A percentile compares a stretch with the other conserved stretches of the same genome.
phyloP scores from a whole-genome alignment of 2,797 vertebrate species.

The Alexandromys oeconomus region DNA sequence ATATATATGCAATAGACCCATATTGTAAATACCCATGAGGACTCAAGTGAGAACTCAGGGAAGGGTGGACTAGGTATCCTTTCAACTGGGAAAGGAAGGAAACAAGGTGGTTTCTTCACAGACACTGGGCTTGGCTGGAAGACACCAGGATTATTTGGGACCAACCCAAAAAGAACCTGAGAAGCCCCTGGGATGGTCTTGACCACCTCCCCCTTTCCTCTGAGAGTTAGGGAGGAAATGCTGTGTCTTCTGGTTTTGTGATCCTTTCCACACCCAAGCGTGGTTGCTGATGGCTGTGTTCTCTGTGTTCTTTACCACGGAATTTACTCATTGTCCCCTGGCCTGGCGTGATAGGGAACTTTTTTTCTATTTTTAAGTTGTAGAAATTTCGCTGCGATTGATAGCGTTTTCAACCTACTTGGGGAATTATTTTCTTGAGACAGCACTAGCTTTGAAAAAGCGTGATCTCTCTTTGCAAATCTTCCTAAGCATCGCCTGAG shows the following conservation, averaged over 20 bases:
- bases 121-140: conserved; percentile 57
- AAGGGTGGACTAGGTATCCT: conserved; percentile 47
- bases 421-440: conserved; percentile 50
- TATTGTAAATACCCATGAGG: conserved; percentile 72
- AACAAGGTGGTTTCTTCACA: conserved; percentile 59
- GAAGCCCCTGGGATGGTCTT: conserved; percentile 48
- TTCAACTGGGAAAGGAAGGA: conserved; percentile 63
- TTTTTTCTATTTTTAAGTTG: background rate
- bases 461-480: conserved; percentile 43
- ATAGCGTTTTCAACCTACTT: conserved; percentile 62
- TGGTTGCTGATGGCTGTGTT: background rate
- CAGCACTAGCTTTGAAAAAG: conserved; percentile 61
- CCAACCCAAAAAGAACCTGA: conserved; percentile 61
- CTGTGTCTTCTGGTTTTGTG: conserved; percentile 41
- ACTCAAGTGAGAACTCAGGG: conserved; percentile 65
- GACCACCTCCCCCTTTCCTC: background rate
- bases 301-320: background rate
- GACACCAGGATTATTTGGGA: conserved; percentile 65
- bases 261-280: background rate
- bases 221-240: conserved; percentile 62
- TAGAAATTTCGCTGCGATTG: conserved; percentile 61
- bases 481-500: background rate
- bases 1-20: conserved; percentile 71
- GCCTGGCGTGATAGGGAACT: conserved; percentile 47
- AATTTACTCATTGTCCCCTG: conserved; percentile 53